Base-by-base conservation (phyloP, 2,113 vertebrate species). In the Corythornis madagascariensis region DNA sequence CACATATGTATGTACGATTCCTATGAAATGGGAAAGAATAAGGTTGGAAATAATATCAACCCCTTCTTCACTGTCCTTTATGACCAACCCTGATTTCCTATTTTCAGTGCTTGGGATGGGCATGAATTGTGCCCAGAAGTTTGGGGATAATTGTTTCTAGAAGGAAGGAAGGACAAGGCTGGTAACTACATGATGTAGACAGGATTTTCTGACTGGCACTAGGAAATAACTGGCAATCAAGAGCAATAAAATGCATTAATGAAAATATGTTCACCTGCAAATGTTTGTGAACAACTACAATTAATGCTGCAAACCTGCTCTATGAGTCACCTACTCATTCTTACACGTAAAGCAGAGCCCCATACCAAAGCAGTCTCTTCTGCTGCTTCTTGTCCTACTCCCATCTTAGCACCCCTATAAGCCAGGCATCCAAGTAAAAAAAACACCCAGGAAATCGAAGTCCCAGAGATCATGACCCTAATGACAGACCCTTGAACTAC, bases 401-500 rank as follows among this genome's bases (percentile, higher is more conserved):
- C 26, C 40, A 64, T 6, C 33, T 72, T 60, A 45, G 31, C 43
- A 80, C 28, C 47, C 7, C 0, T 75, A 52, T 0, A 5, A 42
- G 63, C 14, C 0, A 1, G 40, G 28, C 38, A 74, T 22, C 29
- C 81, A 64, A 64, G 57, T 33, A 81, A 74, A 56, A 70, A 35
- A 85, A 38, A 12, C 11, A 9, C 10, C 33, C 47, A 53, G 13
- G 35, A 78, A 52, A 74, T 20, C 1, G 6, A 33, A 85, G 48
- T 15, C 31, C 26, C 47, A 24, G 67, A 80, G 79, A 85, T 5
- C 1, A 0, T 25, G 33, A 31, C 29, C 31, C 42, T 42, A 71
- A 50, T 0, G 9, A 67, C 21, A 86, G 28, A 20, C 10, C 22
- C 42, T 66, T 0, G 0, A 55, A 26, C 5, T 9, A 13, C 50